These are phyloP conservation scores for Liparis tanakae DNA, from an alignment of 2,797 vertebrate genomes.

Conservation along the genomic window DNA sequence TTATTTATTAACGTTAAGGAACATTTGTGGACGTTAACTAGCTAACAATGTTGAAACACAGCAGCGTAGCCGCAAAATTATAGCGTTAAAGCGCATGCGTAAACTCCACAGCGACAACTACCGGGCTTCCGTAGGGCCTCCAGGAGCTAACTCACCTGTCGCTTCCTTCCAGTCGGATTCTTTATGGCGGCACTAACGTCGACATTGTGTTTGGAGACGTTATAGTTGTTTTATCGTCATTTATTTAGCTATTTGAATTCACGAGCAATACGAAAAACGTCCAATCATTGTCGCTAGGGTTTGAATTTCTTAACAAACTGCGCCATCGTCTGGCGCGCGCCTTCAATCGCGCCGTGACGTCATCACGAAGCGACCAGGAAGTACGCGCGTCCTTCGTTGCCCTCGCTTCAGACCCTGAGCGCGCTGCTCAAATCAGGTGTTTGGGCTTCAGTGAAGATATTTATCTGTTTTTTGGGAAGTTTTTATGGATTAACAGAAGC, in stretches of 20 bases:
- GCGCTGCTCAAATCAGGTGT: neutral
- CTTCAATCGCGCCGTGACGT: conserved; percentile 4
- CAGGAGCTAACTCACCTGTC: conserved; percentile 24
- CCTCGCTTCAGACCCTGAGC: fast-evolving
- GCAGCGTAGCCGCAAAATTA: neutral
- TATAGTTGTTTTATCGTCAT: fast-evolving
- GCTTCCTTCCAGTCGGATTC: neutral
- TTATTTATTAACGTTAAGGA: neutral
- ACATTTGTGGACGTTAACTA: neutral
- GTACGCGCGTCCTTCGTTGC: conserved; percentile 63
- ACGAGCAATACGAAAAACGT: neutral
- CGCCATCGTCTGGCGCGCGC: conserved; percentile 43
- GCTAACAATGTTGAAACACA: neutral
- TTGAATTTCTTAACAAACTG: neutral
- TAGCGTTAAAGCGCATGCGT: neutral
- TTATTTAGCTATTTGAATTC: too few species aligned
- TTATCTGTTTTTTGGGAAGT: neutral
- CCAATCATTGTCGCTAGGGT: fast-evolving
- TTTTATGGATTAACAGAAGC: conserved; percentile 15
- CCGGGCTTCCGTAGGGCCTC: neutral
- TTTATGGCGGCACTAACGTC: neutral
- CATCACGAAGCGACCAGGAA: conserved; percentile 67
- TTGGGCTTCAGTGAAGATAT: fast-evolving
- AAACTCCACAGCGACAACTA: too few species aligned
- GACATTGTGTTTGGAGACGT: neutral